Conservation (phyloP, 2,113 vertebrate species). For the Pterophyllum scalare region DNA sequence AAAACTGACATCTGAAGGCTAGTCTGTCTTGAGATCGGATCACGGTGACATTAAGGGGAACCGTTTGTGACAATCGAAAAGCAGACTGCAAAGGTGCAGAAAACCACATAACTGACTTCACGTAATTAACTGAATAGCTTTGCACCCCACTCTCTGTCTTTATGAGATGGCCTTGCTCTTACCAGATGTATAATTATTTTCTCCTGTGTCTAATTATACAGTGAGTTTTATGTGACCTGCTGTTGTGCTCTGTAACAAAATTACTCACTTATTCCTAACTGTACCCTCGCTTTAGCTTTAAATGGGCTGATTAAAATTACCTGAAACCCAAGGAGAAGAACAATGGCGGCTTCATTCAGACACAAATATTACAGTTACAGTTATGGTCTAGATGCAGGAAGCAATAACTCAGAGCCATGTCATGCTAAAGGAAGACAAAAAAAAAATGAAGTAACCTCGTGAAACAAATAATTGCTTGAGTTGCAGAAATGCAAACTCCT, state of each 20-base stretch:
- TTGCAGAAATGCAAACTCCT: slow-evolving; percentile 68
- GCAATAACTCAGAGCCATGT: slow-evolving; percentile 72
- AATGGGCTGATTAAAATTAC: slow-evolving; percentile 53
- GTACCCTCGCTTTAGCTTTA: slow-evolving; percentile 47
- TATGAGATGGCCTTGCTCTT: slow-evolving; percentile 67
- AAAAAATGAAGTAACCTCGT: background rate
- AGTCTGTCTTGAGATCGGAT: slow-evolving; percentile 60
- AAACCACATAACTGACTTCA: slow-evolving; percentile 79
- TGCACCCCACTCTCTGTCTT: slow-evolving; percentile 65
- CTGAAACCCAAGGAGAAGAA: slow-evolving; percentile 57
- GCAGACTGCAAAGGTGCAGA: slow-evolving; percentile 69
- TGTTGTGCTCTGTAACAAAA: slow-evolving; percentile 69
- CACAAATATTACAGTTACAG: slow-evolving; percentile 8
- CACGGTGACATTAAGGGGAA: slow-evolving; percentile 41
- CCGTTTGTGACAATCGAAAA: slow-evolving; percentile 54
- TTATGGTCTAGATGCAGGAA: slow-evolving; percentile 67
- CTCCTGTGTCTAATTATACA: slow-evolving; percentile 80
- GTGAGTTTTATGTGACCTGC: slow-evolving; percentile 74
- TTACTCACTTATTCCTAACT: slow-evolving; percentile 76
- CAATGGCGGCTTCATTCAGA: slow-evolving; percentile 53
- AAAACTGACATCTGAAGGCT: slow-evolving; percentile 50
- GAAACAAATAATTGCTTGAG: slow-evolving; percentile 68
- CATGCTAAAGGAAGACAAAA: slow-evolving; percentile 45
- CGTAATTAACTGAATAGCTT: slow-evolving; percentile 80
- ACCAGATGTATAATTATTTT: slow-evolving; percentile 82